Conservation (phyloP, 2,797 vertebrate species). For the Periophthalmus magnuspinnatus region DNA sequence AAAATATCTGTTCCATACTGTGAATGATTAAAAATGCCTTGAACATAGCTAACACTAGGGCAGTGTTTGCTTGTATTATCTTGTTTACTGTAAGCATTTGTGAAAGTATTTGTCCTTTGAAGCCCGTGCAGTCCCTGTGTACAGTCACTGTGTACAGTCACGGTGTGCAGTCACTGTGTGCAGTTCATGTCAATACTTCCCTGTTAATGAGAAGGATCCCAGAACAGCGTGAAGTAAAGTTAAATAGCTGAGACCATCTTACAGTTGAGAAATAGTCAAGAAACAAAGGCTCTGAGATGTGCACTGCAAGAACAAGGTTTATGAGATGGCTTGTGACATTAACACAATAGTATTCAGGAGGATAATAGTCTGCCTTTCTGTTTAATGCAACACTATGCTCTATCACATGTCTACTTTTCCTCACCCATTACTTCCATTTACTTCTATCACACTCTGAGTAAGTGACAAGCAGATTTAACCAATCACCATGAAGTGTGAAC, state of each 20-base stretch:
- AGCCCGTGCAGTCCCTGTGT: slow-evolving; percentile 8
- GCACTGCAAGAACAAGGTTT: slow-evolving; percentile 1
- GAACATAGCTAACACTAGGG: slow-evolving; percentile 29
- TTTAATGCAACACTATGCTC: not conserved
- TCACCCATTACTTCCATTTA: not conserved
- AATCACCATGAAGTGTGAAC: not conserved
- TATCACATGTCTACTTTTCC: not conserved
- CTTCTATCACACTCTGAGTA: not conserved
- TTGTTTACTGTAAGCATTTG: not conserved
- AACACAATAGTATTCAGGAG: not conserved
- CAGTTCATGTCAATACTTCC: not conserved
- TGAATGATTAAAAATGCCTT: not conserved
- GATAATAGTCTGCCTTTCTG: not conserved
- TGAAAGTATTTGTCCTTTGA: not conserved
- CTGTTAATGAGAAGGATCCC: slow-evolving; percentile 33
- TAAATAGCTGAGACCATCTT: slow-evolving; percentile 35
- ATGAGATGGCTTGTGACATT: not conserved
- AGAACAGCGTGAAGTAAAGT: slow-evolving; percentile 31
- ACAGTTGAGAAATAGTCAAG: slow-evolving; percentile 35
- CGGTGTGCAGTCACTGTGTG: slow-evolving; percentile 6
- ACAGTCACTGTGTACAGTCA: not conserved
- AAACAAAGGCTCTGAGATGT: slow-evolving; percentile 6
- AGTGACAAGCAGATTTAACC: not conserved
- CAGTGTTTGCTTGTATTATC: slow-evolving; percentile 8
- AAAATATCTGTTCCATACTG: not conserved